A percentile compares a stretch with the other conserved stretches of the same genome.
Evolutionary conservation across 2,888 invertebrate genomes (phyloP).

Genomic region (Plutella xylostella): DNA sequence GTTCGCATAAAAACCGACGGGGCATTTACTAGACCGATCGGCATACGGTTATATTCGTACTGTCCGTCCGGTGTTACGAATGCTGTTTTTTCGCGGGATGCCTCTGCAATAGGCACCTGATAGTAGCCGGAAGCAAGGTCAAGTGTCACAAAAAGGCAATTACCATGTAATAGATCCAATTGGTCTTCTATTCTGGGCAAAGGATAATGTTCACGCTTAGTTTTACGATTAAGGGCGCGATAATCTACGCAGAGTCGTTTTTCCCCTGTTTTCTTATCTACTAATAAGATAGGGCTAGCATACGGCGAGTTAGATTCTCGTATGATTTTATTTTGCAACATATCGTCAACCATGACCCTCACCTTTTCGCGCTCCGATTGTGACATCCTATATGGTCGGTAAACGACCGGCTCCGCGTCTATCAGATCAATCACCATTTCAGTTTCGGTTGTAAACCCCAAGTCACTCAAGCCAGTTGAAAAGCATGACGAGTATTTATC

Average conservation of each 20-base stretch:
- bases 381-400: background rate
- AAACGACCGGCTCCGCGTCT: background rate
- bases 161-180: background rate
- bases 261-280: background rate
- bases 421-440: background rate
- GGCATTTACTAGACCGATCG: background rate
- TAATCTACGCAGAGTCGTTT: background rate
- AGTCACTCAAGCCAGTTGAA: background rate
- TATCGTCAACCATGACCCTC: slow-evolving; percentile 1
- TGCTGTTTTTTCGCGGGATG: background rate
- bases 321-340: slow-evolving; percentile 2
- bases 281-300: slow-evolving; percentile 2
- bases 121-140: background rate
- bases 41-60: background rate
- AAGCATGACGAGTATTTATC: background rate
- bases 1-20: background rate
- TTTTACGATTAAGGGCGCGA: slow-evolving; percentile 12
- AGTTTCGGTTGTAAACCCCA: background rate
- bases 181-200: slow-evolving; percentile 3
- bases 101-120: no score
- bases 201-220: background rate
- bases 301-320: slow-evolving; percentile 2
- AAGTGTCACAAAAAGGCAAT: background rate
- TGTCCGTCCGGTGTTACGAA: background rate
- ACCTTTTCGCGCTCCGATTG: background rate